These are phyloP conservation scores for Solea solea DNA, from an alignment of 2,113 vertebrate species.

Conservation along the genomic window DNA sequence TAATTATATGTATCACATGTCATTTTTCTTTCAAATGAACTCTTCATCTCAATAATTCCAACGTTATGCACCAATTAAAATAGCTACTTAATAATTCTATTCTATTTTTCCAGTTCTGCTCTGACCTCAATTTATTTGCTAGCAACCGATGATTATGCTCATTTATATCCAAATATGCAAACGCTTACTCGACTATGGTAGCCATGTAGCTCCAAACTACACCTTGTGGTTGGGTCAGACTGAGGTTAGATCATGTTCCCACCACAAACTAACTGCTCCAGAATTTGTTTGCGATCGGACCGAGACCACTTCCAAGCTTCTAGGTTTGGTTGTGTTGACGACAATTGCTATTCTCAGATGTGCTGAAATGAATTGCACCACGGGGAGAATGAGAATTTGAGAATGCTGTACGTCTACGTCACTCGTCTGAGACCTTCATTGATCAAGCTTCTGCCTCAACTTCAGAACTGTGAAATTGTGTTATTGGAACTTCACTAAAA, in stretches of 20 bases:
- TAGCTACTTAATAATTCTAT: not conserved
- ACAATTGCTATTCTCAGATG: not conserved
- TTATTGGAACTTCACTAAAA: no score
- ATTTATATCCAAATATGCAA: not conserved
- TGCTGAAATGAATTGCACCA: not conserved
- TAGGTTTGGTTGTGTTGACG: not conserved
- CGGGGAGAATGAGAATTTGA: not conserved
- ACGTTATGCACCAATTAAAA: not conserved
- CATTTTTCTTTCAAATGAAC: no score
- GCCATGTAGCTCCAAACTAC: not conserved
- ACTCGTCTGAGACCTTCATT: no score
- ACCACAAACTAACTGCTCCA: not conserved
- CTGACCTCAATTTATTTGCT: not conserved
- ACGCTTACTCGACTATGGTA: not conserved
- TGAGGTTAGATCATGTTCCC: not conserved
- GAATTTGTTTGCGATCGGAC: not conserved
- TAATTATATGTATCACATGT: no score
- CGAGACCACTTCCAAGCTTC: not conserved
- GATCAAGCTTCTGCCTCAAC: no score
- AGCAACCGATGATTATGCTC: not conserved
- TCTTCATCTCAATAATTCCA: no score
- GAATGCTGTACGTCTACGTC: no score
- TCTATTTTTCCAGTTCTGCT: no score
- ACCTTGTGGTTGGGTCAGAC: constrained; percentile 7
- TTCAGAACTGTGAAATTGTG: no score